Conservation (phyloP, 1,140 invertebrate species). For the Diabrotica virgifera region DNA sequence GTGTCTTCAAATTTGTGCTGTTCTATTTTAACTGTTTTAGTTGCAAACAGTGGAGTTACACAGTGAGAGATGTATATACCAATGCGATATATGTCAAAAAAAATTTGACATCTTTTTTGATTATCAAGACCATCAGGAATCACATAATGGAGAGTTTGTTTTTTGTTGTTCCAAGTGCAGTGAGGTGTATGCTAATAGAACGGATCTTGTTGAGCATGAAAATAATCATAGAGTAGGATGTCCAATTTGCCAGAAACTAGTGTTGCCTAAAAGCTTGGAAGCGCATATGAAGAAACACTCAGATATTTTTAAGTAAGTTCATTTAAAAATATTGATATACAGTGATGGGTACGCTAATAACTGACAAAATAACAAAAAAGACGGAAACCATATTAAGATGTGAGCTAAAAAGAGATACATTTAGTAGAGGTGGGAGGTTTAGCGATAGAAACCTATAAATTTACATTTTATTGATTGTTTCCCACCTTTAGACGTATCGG, state of each 20-base stretch:
- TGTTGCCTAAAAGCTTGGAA: constrained; percentile 22
- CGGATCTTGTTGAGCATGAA: constrained; percentile 21
- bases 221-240: constrained; percentile 19
- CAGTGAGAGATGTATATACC: constrained; percentile 7
- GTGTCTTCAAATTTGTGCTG: no score
- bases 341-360: no score
- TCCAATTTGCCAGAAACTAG: constrained; percentile 17
- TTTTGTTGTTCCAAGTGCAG: constrained; percentile 24
- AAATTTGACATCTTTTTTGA: constrained; percentile 16
- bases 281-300: constrained; percentile 24
- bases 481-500: no score
- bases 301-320: constrained; percentile 24
- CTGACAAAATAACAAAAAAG: no score
- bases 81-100: neutral
- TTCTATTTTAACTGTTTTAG: no score
- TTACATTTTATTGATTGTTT: no score
- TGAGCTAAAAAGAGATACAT: no score
- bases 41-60: neutral
- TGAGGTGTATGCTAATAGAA: constrained; percentile 16
- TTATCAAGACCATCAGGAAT: constrained; percentile 22
- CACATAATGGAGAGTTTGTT: constrained; percentile 22
- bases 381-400: no score
- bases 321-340: neutral
- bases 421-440: no score
- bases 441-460: no score